Conservation (phyloP, 30 jellyfish, hydroid and myxozoan species). For the Haliclystus octoradiatus region DNA sequence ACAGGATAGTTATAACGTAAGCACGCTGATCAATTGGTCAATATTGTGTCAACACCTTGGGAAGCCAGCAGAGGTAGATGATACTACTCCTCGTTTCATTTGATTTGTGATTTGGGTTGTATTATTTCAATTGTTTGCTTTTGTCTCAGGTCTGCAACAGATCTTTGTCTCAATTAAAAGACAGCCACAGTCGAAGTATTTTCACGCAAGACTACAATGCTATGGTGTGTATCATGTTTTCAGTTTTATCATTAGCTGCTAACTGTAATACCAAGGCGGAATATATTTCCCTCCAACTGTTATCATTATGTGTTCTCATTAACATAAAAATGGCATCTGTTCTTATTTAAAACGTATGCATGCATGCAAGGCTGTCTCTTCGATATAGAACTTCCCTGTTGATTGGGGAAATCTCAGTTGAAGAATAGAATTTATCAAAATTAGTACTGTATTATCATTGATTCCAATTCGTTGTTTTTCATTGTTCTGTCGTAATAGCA, state of each 20-base stretch:
- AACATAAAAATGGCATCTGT: not conserved
- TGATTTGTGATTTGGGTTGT: not conserved
- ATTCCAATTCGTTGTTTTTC: no score
- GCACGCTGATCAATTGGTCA: constrained; percentile 60
- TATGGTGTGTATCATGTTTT: constrained; percentile 28
- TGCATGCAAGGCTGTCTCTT: not conserved
- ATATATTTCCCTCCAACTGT: no score
- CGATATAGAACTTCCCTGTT: no score
- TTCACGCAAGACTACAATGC: constrained; percentile 64
- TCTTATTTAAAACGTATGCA: not conserved
- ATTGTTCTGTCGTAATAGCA: no score
- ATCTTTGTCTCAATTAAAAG: constrained; percentile 68
- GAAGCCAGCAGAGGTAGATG: constrained; percentile 70
- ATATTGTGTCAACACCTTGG: constrained; percentile 91
- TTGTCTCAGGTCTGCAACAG: constrained; percentile 82
- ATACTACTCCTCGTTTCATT: no score
- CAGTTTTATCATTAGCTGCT: not conserved
- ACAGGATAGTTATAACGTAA: constrained; percentile 75
- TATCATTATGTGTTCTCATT: no score
- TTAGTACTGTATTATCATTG: not conserved
- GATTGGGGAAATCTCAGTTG: no score
- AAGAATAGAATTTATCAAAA: no score
- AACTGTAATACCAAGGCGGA: not conserved
- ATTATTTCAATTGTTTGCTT: not conserved
- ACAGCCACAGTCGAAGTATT: constrained; percentile 41